Conservation (phyloP, 2,113 vertebrate species). For the Neogobius melanostomus region DNA sequence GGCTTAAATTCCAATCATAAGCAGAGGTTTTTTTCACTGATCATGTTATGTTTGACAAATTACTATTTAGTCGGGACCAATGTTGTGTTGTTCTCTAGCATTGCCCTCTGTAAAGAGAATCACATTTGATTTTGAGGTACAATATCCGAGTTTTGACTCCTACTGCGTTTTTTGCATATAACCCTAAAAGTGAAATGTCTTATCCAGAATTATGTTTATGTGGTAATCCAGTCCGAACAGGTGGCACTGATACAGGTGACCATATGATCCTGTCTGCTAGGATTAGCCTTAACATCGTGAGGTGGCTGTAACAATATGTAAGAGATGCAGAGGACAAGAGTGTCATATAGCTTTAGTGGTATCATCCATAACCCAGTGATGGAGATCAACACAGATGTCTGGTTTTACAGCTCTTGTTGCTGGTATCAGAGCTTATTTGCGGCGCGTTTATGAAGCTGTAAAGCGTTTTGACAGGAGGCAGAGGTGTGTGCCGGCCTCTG, state of each 20-base stretch:
- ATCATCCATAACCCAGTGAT: conserved; percentile 33
- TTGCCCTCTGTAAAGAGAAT: too few relatives aligned
- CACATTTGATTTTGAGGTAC: too few relatives aligned
- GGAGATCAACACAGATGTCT: conserved; percentile 40
- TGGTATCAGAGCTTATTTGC: conserved; percentile 41
- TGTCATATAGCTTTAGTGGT: conserved; percentile 29
- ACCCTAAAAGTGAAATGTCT: conserved; percentile 36
- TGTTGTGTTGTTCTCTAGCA: too few relatives aligned
- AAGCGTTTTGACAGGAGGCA: conserved; percentile 32
- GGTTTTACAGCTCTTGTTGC: conserved; percentile 39
- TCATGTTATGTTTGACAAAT: too few relatives aligned
- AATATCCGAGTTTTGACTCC: too few relatives aligned
- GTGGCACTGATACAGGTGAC: conserved; percentile 46
- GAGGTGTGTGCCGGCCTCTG: conserved; percentile 18
- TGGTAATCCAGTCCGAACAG: conserved; percentile 31
- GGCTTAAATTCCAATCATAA: too few relatives aligned
- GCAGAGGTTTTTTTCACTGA: too few relatives aligned
- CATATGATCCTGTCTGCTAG: conserved; percentile 59
- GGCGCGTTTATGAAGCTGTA: conserved; percentile 45
- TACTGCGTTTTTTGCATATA: background rate
- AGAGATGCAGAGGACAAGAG: conserved; percentile 43
- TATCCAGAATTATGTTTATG: background rate
- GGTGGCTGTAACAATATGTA: conserved; percentile 57
- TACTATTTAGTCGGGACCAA: too few relatives aligned
- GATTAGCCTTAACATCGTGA: conserved; percentile 55